phyloP scores from a whole-genome alignment of 2,113 vertebrate genomes.

The Fregetta grallaria region DNA sequence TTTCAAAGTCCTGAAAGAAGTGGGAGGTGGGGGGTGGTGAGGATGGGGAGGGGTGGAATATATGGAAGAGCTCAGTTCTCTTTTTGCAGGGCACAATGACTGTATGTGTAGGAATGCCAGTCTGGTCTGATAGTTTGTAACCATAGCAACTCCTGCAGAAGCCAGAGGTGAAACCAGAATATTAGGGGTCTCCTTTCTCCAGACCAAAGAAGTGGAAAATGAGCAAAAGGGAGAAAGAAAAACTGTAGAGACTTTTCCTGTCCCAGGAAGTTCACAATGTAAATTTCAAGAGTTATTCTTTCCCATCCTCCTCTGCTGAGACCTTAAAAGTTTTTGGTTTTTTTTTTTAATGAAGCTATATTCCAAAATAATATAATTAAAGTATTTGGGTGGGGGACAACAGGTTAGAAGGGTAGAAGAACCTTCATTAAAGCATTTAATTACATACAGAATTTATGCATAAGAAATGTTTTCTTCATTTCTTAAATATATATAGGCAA shows the following conservation, averaged over 20 bases:
- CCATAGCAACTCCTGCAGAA: slow-evolving; percentile 15
- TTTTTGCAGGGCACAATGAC: not conserved
- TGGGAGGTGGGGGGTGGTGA: fast-evolving
- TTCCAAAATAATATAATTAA: not conserved
- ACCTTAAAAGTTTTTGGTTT: not conserved
- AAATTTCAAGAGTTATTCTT: not conserved
- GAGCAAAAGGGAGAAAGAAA: not conserved
- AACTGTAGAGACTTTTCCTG: not conserved
- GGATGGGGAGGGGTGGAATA: not conserved
- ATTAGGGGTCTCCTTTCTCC: not conserved
- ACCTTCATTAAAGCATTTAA: not conserved
- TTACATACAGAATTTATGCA: not conserved
- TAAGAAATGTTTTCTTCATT: not conserved
- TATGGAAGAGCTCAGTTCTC: not conserved
- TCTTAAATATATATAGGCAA: not conserved
- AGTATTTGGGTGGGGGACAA: not conserved
- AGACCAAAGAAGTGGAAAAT: not conserved
- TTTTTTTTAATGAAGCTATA: not conserved
- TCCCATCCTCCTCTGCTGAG: not conserved
- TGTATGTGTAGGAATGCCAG: not conserved
- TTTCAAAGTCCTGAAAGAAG: not conserved
- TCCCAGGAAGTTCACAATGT: not conserved
- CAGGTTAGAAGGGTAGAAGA: not conserved
- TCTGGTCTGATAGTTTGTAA: not conserved
- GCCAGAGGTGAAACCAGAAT: not conserved